These are phyloP conservation scores for Argyresthia goedartella DNA, from an alignment of 2,888 invertebrate species.

Conservation along the genomic window DNA sequence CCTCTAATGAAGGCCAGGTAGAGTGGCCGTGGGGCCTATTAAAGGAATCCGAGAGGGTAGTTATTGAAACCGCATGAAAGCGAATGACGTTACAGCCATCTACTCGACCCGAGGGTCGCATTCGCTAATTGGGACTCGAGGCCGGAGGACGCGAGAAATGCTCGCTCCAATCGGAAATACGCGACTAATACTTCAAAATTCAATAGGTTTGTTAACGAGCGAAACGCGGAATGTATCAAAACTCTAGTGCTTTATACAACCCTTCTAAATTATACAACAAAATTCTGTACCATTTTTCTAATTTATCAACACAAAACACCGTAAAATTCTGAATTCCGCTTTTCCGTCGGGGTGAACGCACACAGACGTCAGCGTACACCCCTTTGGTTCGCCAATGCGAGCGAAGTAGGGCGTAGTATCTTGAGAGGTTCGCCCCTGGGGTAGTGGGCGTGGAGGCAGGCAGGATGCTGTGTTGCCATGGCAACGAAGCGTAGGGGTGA, in stretches of 20 bases:
- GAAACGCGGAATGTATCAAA: slow-evolving; percentile 54
- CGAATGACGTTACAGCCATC: slow-evolving; percentile 56
- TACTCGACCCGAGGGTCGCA: slow-evolving; percentile 59
- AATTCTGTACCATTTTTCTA: no score
- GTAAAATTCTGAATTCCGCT: background rate
- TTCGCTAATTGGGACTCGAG: slow-evolving; percentile 68
- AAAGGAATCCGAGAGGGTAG: slow-evolving; percentile 66
- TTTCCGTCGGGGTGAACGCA: slow-evolving; percentile 17
- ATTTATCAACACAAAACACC: no score
- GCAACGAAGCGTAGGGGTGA: slow-evolving; percentile 66
- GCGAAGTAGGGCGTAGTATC: slow-evolving; percentile 68
- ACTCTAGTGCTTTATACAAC: slow-evolving; percentile 5
- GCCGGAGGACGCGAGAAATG: slow-evolving; percentile 63
- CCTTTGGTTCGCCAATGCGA: slow-evolving; percentile 65
- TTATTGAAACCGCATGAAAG: slow-evolving; percentile 66
- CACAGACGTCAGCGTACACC: slow-evolving; percentile 54
- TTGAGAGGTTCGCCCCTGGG: slow-evolving; percentile 62
- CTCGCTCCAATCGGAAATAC: slow-evolving; percentile 44
- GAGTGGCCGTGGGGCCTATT: slow-evolving; percentile 51
- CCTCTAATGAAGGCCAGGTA: slow-evolving; percentile 66
- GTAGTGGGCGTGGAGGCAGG: slow-evolving; percentile 66
- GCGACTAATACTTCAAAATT: slow-evolving; percentile 59
- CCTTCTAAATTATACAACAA: no score
- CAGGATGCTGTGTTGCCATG: slow-evolving; percentile 74
- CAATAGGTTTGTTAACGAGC: slow-evolving; percentile 67